Conservation (phyloP, 1,140 invertebrate genomes). For the Danaus plexippus region DNA sequence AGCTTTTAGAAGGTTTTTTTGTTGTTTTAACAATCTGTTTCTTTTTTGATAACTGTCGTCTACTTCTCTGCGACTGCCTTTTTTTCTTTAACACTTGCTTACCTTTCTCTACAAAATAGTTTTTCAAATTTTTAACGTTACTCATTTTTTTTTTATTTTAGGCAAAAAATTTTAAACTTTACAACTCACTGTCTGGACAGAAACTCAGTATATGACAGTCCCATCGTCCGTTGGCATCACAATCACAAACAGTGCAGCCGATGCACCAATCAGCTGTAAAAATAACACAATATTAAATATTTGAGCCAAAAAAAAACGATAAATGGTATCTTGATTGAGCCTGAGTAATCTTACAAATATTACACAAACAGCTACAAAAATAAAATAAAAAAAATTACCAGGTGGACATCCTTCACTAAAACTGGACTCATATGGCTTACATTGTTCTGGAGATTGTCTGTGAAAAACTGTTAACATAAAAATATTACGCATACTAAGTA, state of each 20-base stretch:
- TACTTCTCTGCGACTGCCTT: conserved; percentile 10
- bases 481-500: background rate
- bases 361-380: background rate
- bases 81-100: conserved; percentile 25
- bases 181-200: conserved; percentile 45
- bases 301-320: too few species aligned
- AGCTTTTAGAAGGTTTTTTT: conserved; percentile 5
- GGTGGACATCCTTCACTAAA: conserved; percentile 55
- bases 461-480: conserved; percentile 33
- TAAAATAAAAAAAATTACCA: conserved; percentile 23
- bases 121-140: background rate
- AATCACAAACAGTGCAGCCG: conserved; percentile 57
- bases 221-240: conserved; percentile 50
- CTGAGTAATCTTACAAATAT: too few species aligned
- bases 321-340: too few species aligned
- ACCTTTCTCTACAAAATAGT: conserved; percentile 22
- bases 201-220: conserved; percentile 56
- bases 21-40: conserved; percentile 5
- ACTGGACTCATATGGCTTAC: conserved; percentile 47
- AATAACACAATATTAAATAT: background rate
- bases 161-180: background rate
- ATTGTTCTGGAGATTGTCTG: conserved; percentile 28
- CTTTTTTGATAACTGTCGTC: conserved; percentile 8
- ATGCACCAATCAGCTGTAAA: conserved; percentile 56
- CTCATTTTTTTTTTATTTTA: background rate